Percentiles rank a stretch among this genome's conserved stretches.
These are phyloP conservation scores for Artibeus jamaicensis DNA, from an alignment of 2,797 vertebrate species.

Conservation along the genomic window DNA sequence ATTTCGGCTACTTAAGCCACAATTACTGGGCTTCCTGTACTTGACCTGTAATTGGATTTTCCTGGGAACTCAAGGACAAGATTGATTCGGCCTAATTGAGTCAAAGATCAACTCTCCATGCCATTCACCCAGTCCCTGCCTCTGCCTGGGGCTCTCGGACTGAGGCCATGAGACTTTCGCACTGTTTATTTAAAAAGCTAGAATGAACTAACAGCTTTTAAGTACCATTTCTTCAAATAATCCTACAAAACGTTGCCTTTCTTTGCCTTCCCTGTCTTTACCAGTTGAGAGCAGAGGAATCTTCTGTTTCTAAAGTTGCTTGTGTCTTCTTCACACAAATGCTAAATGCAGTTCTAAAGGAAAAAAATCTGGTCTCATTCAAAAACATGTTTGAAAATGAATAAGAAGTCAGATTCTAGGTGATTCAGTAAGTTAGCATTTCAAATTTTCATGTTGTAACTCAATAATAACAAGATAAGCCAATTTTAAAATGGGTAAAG, in stretches of 20 bases:
- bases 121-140: slow-evolving; percentile 46
- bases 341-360: neutral
- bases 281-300: neutral
- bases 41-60: slow-evolving; percentile 76
- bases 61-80: slow-evolving; percentile 69
- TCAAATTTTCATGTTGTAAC: neutral
- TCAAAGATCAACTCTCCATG: slow-evolving; percentile 61
- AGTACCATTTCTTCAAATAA: neutral
- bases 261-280: neutral
- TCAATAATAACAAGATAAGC: neutral
- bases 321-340: neutral
- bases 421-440: neutral
- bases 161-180: neutral
- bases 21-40: slow-evolving; percentile 66
- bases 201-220: neutral
- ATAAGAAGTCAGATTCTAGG: neutral
- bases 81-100: slow-evolving; percentile 76
- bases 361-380: neutral
- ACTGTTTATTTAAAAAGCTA: slow-evolving; percentile 14
- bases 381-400: slow-evolving; percentile 46
- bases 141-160: slow-evolving; percentile 7
- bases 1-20: slow-evolving; percentile 63
- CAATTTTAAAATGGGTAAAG: neutral
- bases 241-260: neutral
- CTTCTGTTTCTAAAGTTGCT: neutral